Evolutionary conservation across 2,797 vertebrate species (phyloP).

Genomic region (Tolypeutes matacus): DNA sequence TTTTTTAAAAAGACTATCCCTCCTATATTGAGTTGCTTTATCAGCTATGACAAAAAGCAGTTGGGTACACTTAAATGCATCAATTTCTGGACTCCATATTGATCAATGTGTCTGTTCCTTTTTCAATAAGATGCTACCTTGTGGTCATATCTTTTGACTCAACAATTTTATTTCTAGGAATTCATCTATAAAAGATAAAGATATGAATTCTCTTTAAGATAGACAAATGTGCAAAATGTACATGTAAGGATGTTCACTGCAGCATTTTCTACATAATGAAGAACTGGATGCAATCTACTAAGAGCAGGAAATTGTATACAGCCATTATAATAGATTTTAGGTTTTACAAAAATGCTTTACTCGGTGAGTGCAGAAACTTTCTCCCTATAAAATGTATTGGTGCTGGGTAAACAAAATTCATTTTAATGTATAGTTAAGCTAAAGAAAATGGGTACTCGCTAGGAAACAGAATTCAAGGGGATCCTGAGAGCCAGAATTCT

Average conservation of each 20-base stretch:
- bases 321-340: background rate
- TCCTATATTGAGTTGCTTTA: background rate
- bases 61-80: background rate
- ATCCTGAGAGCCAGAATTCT: background rate
- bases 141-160: constrained; percentile 20
- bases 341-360: background rate
- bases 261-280: background rate
- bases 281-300: constrained; percentile 7
- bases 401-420: background rate
- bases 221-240: background rate
- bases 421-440: constrained; percentile 1
- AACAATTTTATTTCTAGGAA: constrained; percentile 34
- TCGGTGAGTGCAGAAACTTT: background rate
- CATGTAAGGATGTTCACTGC: background rate
- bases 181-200: constrained; percentile 19
- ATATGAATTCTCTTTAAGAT: background rate
- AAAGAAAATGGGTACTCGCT: background rate
- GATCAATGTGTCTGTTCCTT: constrained; percentile 5
- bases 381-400: background rate
- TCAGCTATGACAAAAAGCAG: background rate
- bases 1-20: constrained; percentile 24
- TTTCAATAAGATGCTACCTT: background rate
- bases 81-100: background rate
- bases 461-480: constrained; percentile 24
- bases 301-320: constrained; percentile 12